Evolutionary conservation across 2,888 invertebrate genomes (phyloP).

Genomic region (Limenitis camilla): DNA sequence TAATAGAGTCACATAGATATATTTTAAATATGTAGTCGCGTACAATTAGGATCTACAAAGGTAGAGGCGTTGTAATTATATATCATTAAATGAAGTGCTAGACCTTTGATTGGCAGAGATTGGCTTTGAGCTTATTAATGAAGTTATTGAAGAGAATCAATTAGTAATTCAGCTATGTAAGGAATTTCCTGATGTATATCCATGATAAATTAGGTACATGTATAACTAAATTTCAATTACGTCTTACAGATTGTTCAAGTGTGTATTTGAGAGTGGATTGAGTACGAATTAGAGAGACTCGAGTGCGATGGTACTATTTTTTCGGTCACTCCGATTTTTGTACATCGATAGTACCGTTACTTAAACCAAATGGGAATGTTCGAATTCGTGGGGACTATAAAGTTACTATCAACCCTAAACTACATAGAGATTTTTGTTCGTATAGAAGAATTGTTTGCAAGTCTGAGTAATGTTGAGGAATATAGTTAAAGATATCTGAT

Average conservation of each 20-base stretch:
- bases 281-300: constrained; percentile 22
- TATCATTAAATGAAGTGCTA: constrained; percentile 11
- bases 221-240: too few relatives aligned
- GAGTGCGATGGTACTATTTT: constrained; percentile 27
- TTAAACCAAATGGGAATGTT: constrained; percentile 24
- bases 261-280: constrained; percentile 19
- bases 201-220: too few relatives aligned
- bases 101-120: constrained; percentile 6
- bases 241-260: constrained; percentile 9
- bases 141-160: too few relatives aligned
- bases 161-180: too few relatives aligned
- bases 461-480: constrained; percentile 10
- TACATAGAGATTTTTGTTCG: too few relatives aligned
- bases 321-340: constrained; percentile 26
- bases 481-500: constrained; percentile 14
- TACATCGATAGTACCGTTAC: constrained; percentile 28
- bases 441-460: too few relatives aligned
- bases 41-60: background rate
- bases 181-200: too few relatives aligned
- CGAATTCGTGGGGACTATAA: constrained; percentile 29
- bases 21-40: constrained; percentile 18
- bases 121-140: too few relatives aligned
- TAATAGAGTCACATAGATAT: constrained; percentile 18
- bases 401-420: constrained; percentile 27
- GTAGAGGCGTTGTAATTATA: too few relatives aligned